Base-by-base conservation (phyloP, 2,797 vertebrate genomes). In the Ispidina lecontei region DNA sequence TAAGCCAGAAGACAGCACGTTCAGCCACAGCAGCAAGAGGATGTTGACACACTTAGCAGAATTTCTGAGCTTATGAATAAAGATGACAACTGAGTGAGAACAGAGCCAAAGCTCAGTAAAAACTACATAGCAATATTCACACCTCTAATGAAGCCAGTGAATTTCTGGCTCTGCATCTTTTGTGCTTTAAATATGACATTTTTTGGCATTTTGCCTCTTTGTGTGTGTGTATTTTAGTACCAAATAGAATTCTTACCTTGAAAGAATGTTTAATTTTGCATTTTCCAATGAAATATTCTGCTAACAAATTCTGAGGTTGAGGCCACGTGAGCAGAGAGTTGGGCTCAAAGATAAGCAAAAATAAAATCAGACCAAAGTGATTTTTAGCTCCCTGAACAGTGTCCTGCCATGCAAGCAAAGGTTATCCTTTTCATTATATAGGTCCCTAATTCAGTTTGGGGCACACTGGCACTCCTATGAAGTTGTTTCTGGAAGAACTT, bases 31-130 rank as follows among this genome's bases (percentile, higher is more conserved):
- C 41, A 82, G 62, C 23, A 44, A 56, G 37, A 84, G 17, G 56
- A 55, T 8, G 17, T 6, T 81, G 84, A 82, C 83, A 51, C 23
- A 87, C 46, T 88, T 87, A 91, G 88, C 80, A 92, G 54, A 88
- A 90, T 91, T 92, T 91, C 72, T 68, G 76, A 92, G 71, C 47
- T 91, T 89, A 88, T 89, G 86, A 93, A 82, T 88, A 89, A 88
- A 92, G 71, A 94, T 3, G 7, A 90, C 77, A 88, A 84, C 64
- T 68, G 71, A 92, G 71, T 26, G n/a, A 90, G 69, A 90, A 46
- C 28, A 17, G 22, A 89, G 93, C 78, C 90, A 91, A 92, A 95
- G 77, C 46, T 80, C 72, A 37, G 43, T 74, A 89, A 91, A 94
- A 88, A 49, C 78, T 72, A 71, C 81, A 87, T 6, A 75, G 88